These are phyloP conservation scores for Chaetodon auriga DNA, from an alignment of 2,113 vertebrate genomes.

Conservation along the genomic window DNA sequence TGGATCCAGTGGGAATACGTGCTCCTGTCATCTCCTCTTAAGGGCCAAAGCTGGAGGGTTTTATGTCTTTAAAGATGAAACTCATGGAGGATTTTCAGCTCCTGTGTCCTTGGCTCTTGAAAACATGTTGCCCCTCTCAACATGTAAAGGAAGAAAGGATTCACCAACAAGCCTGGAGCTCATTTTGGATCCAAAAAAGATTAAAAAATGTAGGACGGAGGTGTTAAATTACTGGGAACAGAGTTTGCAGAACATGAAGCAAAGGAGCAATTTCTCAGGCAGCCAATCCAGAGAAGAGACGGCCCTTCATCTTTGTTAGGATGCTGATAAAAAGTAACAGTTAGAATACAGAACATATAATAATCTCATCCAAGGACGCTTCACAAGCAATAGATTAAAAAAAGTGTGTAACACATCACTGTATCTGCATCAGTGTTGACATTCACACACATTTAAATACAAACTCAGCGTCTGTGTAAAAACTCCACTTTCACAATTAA, in stretches of 20 bases:
- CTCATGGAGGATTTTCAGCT: background rate
- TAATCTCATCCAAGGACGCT: background rate
- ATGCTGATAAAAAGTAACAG: background rate
- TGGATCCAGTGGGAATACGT: conserved; percentile 1
- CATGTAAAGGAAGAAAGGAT: background rate
- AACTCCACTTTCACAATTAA: no score
- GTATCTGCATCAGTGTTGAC: no score
- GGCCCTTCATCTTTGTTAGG: background rate
- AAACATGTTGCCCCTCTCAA: background rate
- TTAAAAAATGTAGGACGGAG: background rate
- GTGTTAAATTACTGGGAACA: background rate
- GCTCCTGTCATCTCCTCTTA: background rate
- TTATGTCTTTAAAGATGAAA: background rate
- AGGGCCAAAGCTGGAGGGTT: background rate
- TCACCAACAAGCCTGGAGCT: background rate
- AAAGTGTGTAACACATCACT: no score
- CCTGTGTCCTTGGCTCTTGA: background rate
- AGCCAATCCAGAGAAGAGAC: background rate
- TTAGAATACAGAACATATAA: background rate
- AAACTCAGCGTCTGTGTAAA: no score
- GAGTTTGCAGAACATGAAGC: no score
- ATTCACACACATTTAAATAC: no score
- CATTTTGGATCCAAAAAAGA: background rate
- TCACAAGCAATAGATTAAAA: no score
- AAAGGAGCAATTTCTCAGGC: background rate